Base-by-base conservation (phyloP, 30 jellyfish, hydroid and myxozoan genomes). In the Nemopilema nomurai region DNA sequence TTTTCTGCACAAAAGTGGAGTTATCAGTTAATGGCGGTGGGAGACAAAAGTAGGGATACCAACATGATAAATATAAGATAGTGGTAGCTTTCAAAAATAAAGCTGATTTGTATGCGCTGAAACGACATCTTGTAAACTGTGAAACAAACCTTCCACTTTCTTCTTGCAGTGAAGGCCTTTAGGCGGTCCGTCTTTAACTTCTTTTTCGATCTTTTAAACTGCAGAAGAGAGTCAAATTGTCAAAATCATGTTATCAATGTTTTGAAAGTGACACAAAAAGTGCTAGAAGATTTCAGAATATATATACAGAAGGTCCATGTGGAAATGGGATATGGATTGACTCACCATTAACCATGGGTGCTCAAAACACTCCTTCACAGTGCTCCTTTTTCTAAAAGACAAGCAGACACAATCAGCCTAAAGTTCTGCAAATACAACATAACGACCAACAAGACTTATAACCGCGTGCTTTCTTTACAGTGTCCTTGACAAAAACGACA, bases 341-440 rank as follows among this genome's bases (percentile, higher is more conserved):
- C 97, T 78, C 74, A 92, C 98, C 93, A 77, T 90, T 28, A 94
- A 87, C 99, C 99, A 94, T 7, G 99, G 99, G 51, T 94, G 99
- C 64, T 94, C 99, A 19, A 94, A 81, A 53, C 99, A 94, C 24
- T 89, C 99, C 62, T 85, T 94, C 53, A 85, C 97, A 27, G 97
- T 84, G 74, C 96, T 94, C 20, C 99, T 85, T 32, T 94, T 84
- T 49, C 98, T 88, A 68, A 32, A 85, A 77, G 33, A 73, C 4
- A 4, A 41, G 13, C 13, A 41, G 9, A n/a, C 57, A 6, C 57
- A 19, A 28, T n/a, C 22, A 7, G 26, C 51, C n/a, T 0, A 16
- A 9, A 25, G 64, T 25, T 31, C 31, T 71, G n/a, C n/a, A n/a
- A n/a, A n/a, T n/a, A n/a, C n/a, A n/a, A n/a, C n/a, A n/a, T n/a